Conservation (phyloP, 2,888 invertebrate species). For the Globia sparganii region DNA sequence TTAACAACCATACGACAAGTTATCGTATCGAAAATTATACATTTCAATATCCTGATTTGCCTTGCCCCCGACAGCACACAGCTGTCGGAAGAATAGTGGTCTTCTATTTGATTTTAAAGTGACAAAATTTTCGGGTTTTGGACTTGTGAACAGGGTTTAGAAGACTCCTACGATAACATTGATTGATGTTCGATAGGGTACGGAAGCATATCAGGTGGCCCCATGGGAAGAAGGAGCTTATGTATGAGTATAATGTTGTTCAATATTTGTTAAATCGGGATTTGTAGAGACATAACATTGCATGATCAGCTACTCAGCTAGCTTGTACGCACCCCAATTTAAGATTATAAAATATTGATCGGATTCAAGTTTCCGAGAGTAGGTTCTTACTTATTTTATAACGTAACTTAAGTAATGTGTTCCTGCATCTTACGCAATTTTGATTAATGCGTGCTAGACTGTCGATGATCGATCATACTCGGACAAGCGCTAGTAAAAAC, state of each 20-base stretch:
- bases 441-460: constrained; percentile 9
- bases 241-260: not conserved
- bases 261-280: not conserved
- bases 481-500: constrained; percentile 2
- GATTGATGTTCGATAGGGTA: too few relatives aligned
- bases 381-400: constrained; percentile 31
- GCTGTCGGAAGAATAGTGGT: too few relatives aligned
- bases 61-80: too few relatives aligned
- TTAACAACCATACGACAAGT: too few relatives aligned
- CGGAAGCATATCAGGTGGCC: too few relatives aligned
- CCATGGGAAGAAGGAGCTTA: not conserved
- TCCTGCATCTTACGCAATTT: constrained; percentile 37
- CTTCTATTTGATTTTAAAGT: too few relatives aligned
- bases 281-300: not conserved
- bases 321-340: not conserved
- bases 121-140: too few relatives aligned
- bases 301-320: not conserved
- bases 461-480: constrained; percentile 28
- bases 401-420: constrained; percentile 21
- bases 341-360: constrained; percentile 23
- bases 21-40: too few relatives aligned
- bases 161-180: too few relatives aligned
- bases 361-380: constrained; percentile 20
- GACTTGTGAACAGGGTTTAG: too few relatives aligned
- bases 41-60: too few relatives aligned